Evolutionary conservation across 2,797 vertebrate genomes (phyloP).

Genomic region (Remorina albescens): DNA sequence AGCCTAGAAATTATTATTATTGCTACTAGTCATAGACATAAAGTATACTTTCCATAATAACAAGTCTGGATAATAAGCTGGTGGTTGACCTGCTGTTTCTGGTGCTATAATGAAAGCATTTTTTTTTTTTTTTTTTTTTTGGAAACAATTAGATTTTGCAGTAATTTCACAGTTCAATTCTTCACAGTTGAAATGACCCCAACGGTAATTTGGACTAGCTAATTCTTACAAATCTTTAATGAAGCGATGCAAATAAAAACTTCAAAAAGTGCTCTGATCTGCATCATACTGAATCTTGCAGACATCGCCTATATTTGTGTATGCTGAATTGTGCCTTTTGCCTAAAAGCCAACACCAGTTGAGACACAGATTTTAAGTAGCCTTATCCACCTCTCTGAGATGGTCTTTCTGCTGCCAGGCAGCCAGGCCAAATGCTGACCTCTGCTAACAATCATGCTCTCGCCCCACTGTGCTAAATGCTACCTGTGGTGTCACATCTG

Average conservation of each 20-base stretch:
- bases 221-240: neutral
- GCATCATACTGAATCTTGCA: neutral
- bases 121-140: neutral
- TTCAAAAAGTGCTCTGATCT: neutral
- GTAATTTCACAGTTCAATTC: too few relatives aligned
- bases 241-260: neutral
- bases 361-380: conserved; percentile 33
- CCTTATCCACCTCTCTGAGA: conserved; percentile 53
- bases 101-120: conserved; percentile 1
- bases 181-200: neutral
- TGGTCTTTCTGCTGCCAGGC: conserved; percentile 60
- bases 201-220: neutral
- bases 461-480: conserved; percentile 80
- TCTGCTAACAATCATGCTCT: conserved; percentile 71
- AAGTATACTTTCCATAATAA: conserved; percentile 1
- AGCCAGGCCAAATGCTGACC: conserved; percentile 74
- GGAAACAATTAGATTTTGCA: neutral
- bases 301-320: neutral
- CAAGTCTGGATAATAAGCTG: neutral
- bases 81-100: neutral
- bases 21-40: neutral
- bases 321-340: conserved; percentile 11
- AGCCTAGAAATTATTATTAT: neutral
- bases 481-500: conserved; percentile 81
- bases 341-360: conserved; percentile 27